Conservation (phyloP, 2,113 vertebrate genomes). For the Axis porcinus region DNA sequence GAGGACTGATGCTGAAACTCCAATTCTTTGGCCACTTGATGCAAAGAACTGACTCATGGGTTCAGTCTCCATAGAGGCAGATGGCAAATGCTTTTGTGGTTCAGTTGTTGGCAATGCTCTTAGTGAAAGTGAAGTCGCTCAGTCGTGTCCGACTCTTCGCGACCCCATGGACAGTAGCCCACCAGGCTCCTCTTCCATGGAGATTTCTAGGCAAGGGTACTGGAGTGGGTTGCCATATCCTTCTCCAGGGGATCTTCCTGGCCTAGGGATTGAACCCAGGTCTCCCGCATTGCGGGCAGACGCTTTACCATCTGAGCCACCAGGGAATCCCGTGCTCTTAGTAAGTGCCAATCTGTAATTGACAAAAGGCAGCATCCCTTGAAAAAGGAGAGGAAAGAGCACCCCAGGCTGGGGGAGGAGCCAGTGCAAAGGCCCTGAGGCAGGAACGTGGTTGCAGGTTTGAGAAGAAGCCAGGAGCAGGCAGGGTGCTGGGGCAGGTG, state of each 20-base stretch:
- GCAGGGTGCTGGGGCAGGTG: no score
- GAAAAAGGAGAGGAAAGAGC: neutral
- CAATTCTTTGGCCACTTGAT: neutral
- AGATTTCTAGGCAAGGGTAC: no score
- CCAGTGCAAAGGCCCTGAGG: neutral
- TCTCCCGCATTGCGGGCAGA: no score
- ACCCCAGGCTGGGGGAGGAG: neutral
- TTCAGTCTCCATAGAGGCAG: neutral
- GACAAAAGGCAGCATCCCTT: neutral
- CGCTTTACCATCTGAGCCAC: no score
- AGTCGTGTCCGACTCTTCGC: no score
- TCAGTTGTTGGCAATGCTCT: accelerated
- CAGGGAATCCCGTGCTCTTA: neutral
- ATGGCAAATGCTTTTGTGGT: neutral
- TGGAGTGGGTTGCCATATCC: no score
- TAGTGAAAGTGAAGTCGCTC: no score
- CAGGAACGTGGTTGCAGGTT: neutral
- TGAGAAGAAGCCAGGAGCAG: neutral
- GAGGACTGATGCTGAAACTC: neutral
- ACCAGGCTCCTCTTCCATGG: no score
- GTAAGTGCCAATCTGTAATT: neutral
- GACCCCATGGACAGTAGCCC: no score
- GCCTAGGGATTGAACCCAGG: no score
- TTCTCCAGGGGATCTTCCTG: no score
- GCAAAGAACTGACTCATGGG: neutral